Evolutionary conservation across 2,888 invertebrate genomes (phyloP), one percentile per base, ranked within the genome.

Genomic region (Chalcis sispes): DNA sequence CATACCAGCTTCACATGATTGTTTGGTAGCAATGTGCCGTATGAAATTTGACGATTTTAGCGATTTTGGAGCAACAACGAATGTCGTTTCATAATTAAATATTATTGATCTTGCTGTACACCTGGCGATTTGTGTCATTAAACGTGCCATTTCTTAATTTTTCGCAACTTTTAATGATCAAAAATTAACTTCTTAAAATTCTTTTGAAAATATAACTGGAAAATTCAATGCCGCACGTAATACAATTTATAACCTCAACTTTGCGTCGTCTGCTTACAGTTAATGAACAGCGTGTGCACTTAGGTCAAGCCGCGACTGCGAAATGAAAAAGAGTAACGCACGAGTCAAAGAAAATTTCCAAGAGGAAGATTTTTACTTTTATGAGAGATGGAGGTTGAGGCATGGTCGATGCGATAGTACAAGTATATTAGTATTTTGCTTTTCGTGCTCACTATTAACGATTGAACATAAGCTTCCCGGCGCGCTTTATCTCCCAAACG

Each of bases 101-200:
- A 80, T 52, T 29, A 83, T 50, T 20, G 79, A 80, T 32, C 79
- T 81, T 3, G 77, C 15, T 2, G 81, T 79, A 20, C 79, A 80
- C 69, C 77, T 80, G 67, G 80, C 67, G 2, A 46, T 15, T 70
- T 81, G 84, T 40, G 77, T 72, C 20, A 85, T 77, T 27, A 85
- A 77, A 74, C 80, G 83, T 72, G 85, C 83, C 87, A 87, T 87
- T 74, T 20, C 56, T 46, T 46, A 46, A 10, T 36, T 36, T 36
- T 36, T 36, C 50, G 32, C 50, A 36, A 5, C 29, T 54, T 58
- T n/a, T 7, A 23, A 23, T 61, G 3, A 40, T 42, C 40, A 23
- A 23, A 13, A 59, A 23, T 40, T 3, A 15, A 23, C 25, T n/a
- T n/a, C n/a, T n/a, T 5, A 13, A 13, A 18, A 20, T 20, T 20